A percentile compares a stretch with the other conserved stretches of the same genome.
phyloP scores from a whole-genome alignment of 2,113 vertebrate genomes.

The Rhinopithecus roxellana region DNA sequence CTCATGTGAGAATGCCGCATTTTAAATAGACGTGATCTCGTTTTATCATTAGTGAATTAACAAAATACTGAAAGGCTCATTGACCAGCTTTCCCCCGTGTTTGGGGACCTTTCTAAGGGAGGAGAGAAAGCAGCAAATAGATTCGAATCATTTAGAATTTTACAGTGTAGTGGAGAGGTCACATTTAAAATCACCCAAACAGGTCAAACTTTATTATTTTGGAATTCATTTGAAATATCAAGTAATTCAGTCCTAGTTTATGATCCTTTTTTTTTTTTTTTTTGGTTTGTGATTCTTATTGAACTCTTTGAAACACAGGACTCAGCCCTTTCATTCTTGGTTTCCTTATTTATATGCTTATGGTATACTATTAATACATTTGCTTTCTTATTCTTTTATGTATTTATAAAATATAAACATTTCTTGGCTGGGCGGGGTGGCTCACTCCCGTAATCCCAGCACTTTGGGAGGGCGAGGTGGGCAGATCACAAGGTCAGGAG shows the following conservation, averaged over 20 bases:
- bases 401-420: background rate
- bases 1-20: background rate
- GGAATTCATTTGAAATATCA: background rate
- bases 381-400: background rate
- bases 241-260: background rate
- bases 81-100: background rate
- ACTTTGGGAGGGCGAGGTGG: no score
- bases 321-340: background rate
- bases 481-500: no score
- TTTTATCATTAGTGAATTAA: background rate
- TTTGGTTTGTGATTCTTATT: background rate
- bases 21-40: background rate
- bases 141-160: background rate
- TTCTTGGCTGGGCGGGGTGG: background rate
- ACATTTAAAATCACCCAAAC: background rate
- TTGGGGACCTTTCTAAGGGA: background rate
- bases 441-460: no score
- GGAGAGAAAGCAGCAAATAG: background rate
- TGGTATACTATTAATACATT: background rate
- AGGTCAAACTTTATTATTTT: slow-evolving; percentile 19
- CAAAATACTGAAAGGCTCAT: background rate
- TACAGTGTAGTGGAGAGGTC: background rate
- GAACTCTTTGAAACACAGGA: background rate
- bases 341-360: background rate
- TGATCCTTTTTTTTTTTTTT: background rate